Percentiles rank a stretch among this genome's conserved stretches.
These are phyloP conservation scores for Eulemur albifrons DNA, from an alignment of 2,797 vertebrate species.

Conservation along the genomic window DNA sequence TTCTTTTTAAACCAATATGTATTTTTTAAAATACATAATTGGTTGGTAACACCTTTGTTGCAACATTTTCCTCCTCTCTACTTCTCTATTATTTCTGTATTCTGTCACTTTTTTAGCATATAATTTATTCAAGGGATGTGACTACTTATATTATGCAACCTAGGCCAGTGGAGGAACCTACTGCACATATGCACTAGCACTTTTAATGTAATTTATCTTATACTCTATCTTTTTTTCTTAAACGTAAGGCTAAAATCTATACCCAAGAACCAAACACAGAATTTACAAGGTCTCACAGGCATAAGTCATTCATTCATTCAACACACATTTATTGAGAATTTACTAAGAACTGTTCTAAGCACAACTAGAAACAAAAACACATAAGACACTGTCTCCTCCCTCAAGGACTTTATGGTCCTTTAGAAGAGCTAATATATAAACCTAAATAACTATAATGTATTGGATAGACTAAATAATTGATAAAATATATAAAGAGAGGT, in stretches of 20 bases:
- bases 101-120: not conserved
- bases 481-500: not conserved
- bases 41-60: not conserved
- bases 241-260: not conserved
- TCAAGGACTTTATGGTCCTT: not conserved
- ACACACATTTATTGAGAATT: not conserved
- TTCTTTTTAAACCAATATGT: not conserved
- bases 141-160: not conserved
- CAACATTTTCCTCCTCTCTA: not conserved
- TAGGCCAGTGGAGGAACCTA: not conserved
- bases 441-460: not conserved
- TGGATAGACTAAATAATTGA: not conserved
- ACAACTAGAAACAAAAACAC: not conserved
- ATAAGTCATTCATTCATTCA: not conserved
- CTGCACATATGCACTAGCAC: not conserved
- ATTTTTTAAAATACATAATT: not conserved
- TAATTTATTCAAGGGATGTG: conserved; percentile 9
- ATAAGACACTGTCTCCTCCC: not conserved
- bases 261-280: not conserved
- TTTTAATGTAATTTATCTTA: not conserved
- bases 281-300: not conserved
- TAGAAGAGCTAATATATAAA: not conserved
- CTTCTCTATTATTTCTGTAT: not conserved
- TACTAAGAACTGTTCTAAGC: not conserved
- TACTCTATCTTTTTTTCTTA: not conserved